Percentiles rank a stretch among this genome's conserved stretches.
Conservation (phyloP, 2,113 vertebrate genomes). For the Scomber scombrus region DNA sequence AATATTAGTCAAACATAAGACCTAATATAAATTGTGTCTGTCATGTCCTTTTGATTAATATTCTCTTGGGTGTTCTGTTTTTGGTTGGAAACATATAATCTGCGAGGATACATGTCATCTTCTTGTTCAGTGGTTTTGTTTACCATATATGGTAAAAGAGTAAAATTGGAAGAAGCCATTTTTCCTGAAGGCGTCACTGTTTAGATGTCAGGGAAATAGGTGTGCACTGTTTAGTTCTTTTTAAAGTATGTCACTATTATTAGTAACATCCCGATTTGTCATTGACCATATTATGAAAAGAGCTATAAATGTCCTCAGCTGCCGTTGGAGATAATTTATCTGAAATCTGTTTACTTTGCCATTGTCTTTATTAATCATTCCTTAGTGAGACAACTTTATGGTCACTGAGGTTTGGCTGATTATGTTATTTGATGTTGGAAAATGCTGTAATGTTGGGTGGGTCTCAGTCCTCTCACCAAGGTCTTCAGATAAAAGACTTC, state of each 20-base stretch:
- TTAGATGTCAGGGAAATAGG: slow-evolving; percentile 43
- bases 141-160: slow-evolving; percentile 35
- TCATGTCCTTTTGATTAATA: not conserved
- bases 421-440: slow-evolving; percentile 32
- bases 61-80: not conserved
- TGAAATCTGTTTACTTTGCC: not conserved
- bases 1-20: no score
- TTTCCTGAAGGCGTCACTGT: slow-evolving; percentile 24
- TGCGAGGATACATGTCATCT: not conserved
- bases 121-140: slow-evolving; percentile 23
- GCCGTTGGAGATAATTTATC: not conserved
- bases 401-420: slow-evolving; percentile 31
- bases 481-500: slow-evolving; percentile 59
- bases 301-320: slow-evolving; percentile 4
- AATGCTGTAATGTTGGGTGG: slow-evolving; percentile 49
- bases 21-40: not conserved
- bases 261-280: not conserved
- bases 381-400: slow-evolving; percentile 29
- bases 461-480: slow-evolving; percentile 29
- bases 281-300: not conserved
- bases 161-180: slow-evolving; percentile 37
- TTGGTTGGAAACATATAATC: not conserved
- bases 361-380: slow-evolving; percentile 18
- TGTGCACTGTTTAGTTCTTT: slow-evolving; percentile 19
- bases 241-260: slow-evolving; percentile 17